These are phyloP conservation scores for Spilarctia lutea DNA, from an alignment of 2,888 invertebrate species.

Conservation along the genomic window DNA sequence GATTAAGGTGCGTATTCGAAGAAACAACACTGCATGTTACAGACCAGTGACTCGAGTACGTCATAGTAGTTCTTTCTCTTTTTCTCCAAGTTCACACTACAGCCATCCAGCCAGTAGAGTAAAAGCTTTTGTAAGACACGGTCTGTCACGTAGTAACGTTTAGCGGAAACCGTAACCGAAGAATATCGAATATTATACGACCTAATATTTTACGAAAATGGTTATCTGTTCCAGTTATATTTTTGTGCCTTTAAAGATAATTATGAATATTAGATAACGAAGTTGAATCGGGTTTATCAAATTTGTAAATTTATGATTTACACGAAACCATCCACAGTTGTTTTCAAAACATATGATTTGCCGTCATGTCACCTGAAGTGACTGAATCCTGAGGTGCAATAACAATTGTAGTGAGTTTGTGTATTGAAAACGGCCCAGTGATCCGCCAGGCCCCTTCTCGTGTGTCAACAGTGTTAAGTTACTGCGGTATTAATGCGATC, in stretches of 20 bases:
- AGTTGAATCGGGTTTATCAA: conserved; percentile 44
- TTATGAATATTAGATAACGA: conserved; percentile 31
- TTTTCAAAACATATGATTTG: conserved; percentile 78
- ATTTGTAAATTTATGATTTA: conserved; percentile 55
- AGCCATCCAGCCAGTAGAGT: conserved; percentile 81
- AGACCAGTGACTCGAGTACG: conserved; percentile 64
- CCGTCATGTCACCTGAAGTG: conserved; percentile 68
- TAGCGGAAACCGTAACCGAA: conserved; percentile 67
- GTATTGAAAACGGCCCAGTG: conserved; percentile 79
- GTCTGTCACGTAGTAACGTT: conserved; percentile 67
- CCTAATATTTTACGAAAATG: conserved; percentile 61
- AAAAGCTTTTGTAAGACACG: conserved; percentile 72
- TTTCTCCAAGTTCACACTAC: conserved; percentile 75
- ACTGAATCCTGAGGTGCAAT: conserved; percentile 73
- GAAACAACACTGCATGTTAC: conserved; percentile 52
- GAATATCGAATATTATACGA: conserved; percentile 69
- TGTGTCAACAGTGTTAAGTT: conserved; percentile 74
- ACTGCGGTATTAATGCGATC: conserved; percentile 61
- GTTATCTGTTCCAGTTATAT: conserved; percentile 48
- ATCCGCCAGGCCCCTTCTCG: conserved; percentile 61
- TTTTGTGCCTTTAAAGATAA: conserved; percentile 50
- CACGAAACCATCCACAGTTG: conserved; percentile 66
- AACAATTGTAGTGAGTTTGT: conserved; percentile 73
- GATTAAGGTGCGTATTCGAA: conserved; percentile 57
- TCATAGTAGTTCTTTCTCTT: conserved; percentile 82